Evolutionary conservation across 2,888 invertebrate species (phyloP).

Genomic region (Cerceris ruficornis): DNA sequence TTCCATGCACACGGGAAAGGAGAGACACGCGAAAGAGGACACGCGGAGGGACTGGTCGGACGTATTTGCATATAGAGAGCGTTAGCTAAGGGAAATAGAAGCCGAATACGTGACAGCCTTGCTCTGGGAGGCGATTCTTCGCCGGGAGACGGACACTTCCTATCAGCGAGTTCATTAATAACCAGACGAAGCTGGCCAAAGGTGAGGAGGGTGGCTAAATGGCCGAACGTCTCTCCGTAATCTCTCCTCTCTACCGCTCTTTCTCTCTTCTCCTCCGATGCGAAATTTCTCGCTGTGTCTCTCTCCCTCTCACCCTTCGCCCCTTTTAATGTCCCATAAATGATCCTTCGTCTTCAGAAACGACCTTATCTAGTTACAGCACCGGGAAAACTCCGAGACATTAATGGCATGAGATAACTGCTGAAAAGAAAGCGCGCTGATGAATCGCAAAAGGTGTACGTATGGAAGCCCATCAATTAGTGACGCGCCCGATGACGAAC

Average conservation of each 20-base stretch:
- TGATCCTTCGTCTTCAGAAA: conserved; percentile 55
- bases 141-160: conserved; percentile 77
- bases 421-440: conserved; percentile 65
- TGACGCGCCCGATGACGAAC: background rate
- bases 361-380: conserved; percentile 62
- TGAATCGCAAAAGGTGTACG: conserved; percentile 66
- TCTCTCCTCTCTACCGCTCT: conserved; percentile 40
- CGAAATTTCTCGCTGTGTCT: conserved; percentile 39
- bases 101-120: conserved; percentile 79
- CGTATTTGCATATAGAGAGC: conserved; percentile 82
- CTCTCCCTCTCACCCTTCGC: conserved; percentile 28
- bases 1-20: conserved; percentile 51
- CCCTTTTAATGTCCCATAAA: conserved; percentile 56
- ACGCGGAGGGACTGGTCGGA: conserved; percentile 68
- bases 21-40: conserved; percentile 63
- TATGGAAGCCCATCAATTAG: conserved; percentile 43
- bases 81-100: conserved; percentile 81
- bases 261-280: conserved; percentile 41
- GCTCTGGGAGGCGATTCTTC: conserved; percentile 76
- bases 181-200: conserved; percentile 72
- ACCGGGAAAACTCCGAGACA: conserved; percentile 64
- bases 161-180: conserved; percentile 79
- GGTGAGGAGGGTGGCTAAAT: conserved; percentile 71
- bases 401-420: conserved; percentile 58
- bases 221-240: conserved; percentile 67